phyloP scores from a whole-genome alignment of 2,113 vertebrate genomes.

The Bufo gargarizans region DNA sequence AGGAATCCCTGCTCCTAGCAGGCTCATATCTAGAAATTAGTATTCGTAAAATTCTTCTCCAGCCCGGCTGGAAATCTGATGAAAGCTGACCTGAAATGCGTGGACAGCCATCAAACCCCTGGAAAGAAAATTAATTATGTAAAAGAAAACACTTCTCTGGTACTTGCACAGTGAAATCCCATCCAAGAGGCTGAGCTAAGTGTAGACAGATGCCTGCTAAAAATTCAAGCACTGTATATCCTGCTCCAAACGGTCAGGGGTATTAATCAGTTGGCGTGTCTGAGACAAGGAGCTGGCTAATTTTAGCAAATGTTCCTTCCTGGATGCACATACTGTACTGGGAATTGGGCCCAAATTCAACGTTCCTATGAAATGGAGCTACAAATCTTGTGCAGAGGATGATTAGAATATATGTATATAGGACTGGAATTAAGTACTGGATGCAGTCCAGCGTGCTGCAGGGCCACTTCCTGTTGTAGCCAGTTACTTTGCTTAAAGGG shows the following conservation, averaged over 20 bases:
- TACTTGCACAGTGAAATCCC: constrained; percentile 3
- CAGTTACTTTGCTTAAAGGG: constrained; percentile 25
- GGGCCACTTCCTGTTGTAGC: neutral
- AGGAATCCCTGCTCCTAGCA: neutral
- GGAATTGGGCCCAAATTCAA: constrained; percentile 13
- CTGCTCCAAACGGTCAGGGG: constrained; percentile 32
- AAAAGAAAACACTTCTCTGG: constrained; percentile 28
- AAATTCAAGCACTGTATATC: constrained; percentile 36
- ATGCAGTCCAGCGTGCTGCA: neutral
- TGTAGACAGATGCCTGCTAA: constrained; percentile 39
- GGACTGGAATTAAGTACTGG: constrained; percentile 11
- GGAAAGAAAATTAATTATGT: constrained; percentile 31
- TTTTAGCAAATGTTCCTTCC: constrained; percentile 49
- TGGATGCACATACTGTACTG: constrained; percentile 55
- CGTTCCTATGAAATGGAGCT: constrained; percentile 28
- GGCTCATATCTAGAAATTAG: neutral
- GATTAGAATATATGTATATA: constrained; percentile 28
- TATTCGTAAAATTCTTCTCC: neutral
- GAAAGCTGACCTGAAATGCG: constrained; percentile 26
- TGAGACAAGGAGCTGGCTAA: constrained; percentile 31
- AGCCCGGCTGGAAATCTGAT: neutral
- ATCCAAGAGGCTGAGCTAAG: constrained; percentile 33
- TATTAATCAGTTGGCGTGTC: constrained; percentile 53
- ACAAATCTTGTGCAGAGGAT: neutral
- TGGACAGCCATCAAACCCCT: constrained; percentile 7